Evolutionary conservation across 2,113 vertebrate species (phyloP), one percentile per base, ranked within the genome.

Genomic region (Ammospiza caudacuta): DNA sequence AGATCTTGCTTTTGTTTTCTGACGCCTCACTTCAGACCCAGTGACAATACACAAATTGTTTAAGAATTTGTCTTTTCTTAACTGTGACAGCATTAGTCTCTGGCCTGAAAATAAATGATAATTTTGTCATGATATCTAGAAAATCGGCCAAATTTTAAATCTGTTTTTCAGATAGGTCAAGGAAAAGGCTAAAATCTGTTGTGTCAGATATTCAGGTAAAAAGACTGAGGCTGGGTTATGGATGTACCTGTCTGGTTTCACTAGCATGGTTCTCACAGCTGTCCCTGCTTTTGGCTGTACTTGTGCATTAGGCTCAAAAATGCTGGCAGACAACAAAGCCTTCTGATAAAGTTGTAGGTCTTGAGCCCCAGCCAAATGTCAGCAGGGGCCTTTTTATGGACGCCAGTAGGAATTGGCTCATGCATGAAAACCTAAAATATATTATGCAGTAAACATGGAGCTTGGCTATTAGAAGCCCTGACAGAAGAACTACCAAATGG

Each of bases 331-430:
- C 27, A 79, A 29, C 29, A 88, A 85, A 83, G 46, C 39, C 57
- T 79, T 85, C 84, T 90, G 87, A 77, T 90, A 90, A 83, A 92
- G 75, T 90, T 35, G 46, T 77, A 74, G 58, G 49, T 47, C 89
- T 89, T 95, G 94, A 95, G 59, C 35, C 22, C 39, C 77, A 90
- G 88, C 89, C 94, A 92, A 68, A 72, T 90, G 84, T 94, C 90
- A 95, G 87, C 75, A 87, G 84, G 70, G 47, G 51, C 55, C 84
- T 91, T 94, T 93, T 92, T 82, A 39, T 69, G 85, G 91, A 76
- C 18, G 37, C 74, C 17, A 9, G n/a, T 31, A 82, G 51, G 73
- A 87, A 79, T 1, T 91, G 69, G 58, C 87, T 89, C 55, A 57
- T 20, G 55, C 70, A 57, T 51, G 75, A 80, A 85, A 80, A 74